These are phyloP conservation scores for Craniophora ligustri DNA, from an alignment of 2,888 invertebrate species.

Conservation along the genomic window DNA sequence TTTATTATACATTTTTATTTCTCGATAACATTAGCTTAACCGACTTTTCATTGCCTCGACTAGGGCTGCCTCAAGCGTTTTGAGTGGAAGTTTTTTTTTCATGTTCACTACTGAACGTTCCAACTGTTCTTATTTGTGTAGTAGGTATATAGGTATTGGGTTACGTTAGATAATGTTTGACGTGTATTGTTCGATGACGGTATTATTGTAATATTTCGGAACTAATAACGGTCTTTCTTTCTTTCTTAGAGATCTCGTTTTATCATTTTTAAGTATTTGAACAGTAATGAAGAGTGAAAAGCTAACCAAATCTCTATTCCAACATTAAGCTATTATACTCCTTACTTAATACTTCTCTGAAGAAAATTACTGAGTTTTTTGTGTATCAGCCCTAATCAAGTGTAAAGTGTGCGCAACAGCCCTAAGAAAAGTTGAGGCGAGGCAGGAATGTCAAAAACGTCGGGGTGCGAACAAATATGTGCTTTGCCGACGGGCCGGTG, in stretches of 20 bases:
- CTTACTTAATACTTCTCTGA: not conserved
- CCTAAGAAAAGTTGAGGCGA: constrained; percentile 85
- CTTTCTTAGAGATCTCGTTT: too few species aligned
- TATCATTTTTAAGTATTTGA: too few species aligned
- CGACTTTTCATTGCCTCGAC: constrained; percentile 87
- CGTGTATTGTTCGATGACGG: too few species aligned
- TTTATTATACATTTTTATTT: constrained; percentile 89
- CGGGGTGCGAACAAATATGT: constrained; percentile 86
- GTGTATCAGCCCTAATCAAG: constrained; percentile 52
- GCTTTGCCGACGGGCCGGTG: constrained; percentile 70
- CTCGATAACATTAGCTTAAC: constrained; percentile 89
- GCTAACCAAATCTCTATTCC: too few species aligned
- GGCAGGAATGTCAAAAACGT: constrained; percentile 84
- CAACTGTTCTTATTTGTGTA: constrained; percentile 46
- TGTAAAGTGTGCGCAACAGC: constrained; percentile 69
- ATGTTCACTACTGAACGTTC: constrained; percentile 57
- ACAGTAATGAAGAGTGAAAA: too few species aligned
- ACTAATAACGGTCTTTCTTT: too few species aligned
- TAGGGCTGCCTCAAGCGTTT: constrained; percentile 79
- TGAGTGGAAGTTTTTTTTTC: constrained; percentile 59
- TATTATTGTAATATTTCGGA: too few species aligned
- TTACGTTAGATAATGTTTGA: too few species aligned
- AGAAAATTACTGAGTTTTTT: not conserved
- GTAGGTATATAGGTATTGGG: constrained; percentile 29
- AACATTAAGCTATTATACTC: too few species aligned